Conservation (phyloP, 2,113 vertebrate species). For the Tricholaema leucomelas region DNA sequence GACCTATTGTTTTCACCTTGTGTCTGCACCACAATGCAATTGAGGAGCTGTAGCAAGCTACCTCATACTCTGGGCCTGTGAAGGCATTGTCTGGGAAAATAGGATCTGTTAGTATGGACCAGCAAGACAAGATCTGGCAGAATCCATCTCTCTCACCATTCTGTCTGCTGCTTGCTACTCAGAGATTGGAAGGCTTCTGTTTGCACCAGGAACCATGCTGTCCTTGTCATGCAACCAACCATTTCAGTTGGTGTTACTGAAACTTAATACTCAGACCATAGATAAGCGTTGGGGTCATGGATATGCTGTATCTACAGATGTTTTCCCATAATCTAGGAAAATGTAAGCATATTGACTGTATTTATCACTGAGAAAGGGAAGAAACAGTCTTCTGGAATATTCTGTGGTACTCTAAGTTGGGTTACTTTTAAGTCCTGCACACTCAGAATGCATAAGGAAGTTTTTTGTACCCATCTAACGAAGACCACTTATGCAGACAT, state of each 20-base stretch:
- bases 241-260: neutral
- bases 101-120: neutral
- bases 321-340: neutral
- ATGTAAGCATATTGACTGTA: neutral
- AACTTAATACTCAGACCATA: neutral
- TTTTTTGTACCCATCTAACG: neutral
- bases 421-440: neutral
- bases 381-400: too few species aligned
- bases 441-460: neutral
- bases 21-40: accelerated
- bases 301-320: neutral
- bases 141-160: neutral
- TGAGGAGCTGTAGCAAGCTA: neutral
- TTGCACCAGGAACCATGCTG: neutral
- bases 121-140: neutral
- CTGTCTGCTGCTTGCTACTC: neutral
- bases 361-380: neutral
- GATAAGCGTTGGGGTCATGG: neutral
- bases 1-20: accelerated
- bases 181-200: neutral
- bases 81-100: neutral
- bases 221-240: neutral
- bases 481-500: neutral
- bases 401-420: neutral
- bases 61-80: neutral